These are phyloP conservation scores for Spodoptera exigua DNA, from an alignment of 2,888 invertebrate genomes.

Conservation along the genomic window DNA sequence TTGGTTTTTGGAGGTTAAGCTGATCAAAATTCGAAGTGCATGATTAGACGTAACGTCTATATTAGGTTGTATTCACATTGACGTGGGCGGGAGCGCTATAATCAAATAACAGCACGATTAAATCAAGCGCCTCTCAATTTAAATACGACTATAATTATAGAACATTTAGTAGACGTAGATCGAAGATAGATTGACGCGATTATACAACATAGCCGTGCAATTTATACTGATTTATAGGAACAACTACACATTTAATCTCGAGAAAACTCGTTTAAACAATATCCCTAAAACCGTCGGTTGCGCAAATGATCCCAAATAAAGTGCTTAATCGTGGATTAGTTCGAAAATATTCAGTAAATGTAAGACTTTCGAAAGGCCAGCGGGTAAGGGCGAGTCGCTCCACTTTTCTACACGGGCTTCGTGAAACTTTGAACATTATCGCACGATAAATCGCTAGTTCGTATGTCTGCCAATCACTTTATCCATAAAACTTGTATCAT, in stretches of 20 bases:
- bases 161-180: constrained; percentile 57
- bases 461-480: constrained; percentile 50
- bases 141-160: constrained; percentile 58
- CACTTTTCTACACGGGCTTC: constrained; percentile 38
- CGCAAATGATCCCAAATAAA: constrained; percentile 18
- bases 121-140: constrained; percentile 58
- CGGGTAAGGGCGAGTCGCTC: constrained; percentile 43
- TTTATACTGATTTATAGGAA: constrained; percentile 27
- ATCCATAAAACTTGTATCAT: constrained; percentile 46
- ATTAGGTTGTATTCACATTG: constrained; percentile 28
- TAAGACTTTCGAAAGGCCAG: constrained; percentile 38
- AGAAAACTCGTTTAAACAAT: constrained; percentile 27
- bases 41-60: constrained; percentile 35
- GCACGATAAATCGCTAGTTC: constrained; percentile 46
- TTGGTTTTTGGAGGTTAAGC: constrained; percentile 29
- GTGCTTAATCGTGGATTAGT: constrained; percentile 12
- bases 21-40: constrained; percentile 30
- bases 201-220: constrained; percentile 37
- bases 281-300: constrained; percentile 34
- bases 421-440: constrained; percentile 47
- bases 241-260: constrained; percentile 36
- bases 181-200: constrained; percentile 40
- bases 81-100: constrained; percentile 47
- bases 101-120: constrained; percentile 54
- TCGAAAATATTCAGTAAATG: constrained; percentile 34